A percentile compares a stretch with the other conserved stretches of the same genome.
Conservation (phyloP, 2,888 invertebrate genomes). For the Drosophila paucipuncta region DNA sequence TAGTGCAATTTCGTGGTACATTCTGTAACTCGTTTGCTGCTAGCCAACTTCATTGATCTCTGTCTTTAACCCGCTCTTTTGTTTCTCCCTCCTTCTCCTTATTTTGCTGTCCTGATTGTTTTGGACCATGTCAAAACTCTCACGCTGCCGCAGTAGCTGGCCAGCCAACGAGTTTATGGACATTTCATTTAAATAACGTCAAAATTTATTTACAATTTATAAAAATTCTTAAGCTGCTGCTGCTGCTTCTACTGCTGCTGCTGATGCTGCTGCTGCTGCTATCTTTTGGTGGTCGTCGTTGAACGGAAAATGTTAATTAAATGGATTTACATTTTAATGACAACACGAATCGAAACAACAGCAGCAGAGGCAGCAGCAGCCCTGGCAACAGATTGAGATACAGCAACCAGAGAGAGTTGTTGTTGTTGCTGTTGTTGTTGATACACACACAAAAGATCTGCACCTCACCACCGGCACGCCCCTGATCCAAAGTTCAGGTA, state of each 20-base stretch:
- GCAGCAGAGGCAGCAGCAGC: conserved; percentile 5
- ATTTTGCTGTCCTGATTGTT: conserved; percentile 10
- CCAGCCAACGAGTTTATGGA: conserved; percentile 41
- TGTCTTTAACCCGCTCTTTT: conserved; percentile 2
- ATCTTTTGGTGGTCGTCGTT: conserved; percentile 74
- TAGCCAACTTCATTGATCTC: conserved; percentile 1
- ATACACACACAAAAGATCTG: conserved; percentile 12
- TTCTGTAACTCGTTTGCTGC: background rate
- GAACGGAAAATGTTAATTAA: conserved; percentile 77
- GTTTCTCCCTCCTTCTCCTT: background rate
- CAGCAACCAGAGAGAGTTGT: conserved; percentile 40
- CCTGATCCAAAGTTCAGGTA: conserved; percentile 2
- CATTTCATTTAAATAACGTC: conserved; percentile 65
- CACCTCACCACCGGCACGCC: background rate
- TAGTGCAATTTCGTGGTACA: background rate
- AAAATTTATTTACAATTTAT: conserved; percentile 80
- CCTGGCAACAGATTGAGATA: conserved; percentile 71
- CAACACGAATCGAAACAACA: conserved; percentile 71
- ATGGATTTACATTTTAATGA: conserved; percentile 82
- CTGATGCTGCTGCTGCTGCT: conserved; percentile 40
- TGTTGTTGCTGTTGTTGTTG: conserved; percentile 2
- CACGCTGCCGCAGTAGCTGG: conserved; percentile 52
- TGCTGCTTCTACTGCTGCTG: background rate
- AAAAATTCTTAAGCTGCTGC: conserved; percentile 59
- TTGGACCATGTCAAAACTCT: conserved; percentile 62